Conservation (phyloP, 2,888 invertebrate species). For the Chaitophorus viminalis region DNA sequence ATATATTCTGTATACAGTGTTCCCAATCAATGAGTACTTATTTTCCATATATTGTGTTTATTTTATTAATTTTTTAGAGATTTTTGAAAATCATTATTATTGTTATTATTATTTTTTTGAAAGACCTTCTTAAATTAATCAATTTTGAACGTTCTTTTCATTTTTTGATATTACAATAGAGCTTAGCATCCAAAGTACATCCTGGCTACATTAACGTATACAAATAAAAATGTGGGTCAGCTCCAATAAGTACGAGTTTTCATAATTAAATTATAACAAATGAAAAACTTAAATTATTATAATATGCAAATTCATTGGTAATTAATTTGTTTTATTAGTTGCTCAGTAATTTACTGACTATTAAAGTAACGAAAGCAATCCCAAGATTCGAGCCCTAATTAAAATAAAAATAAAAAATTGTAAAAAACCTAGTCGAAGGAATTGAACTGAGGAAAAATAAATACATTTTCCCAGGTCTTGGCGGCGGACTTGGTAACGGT, state of each 20-base stretch:
- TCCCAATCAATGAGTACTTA: neutral
- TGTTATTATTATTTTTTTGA: neutral
- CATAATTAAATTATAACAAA: neutral
- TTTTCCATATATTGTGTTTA: neutral
- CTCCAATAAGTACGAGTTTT: neutral
- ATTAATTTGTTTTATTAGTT: slow-evolving; percentile 9
- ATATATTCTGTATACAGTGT: neutral
- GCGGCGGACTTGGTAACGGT: slow-evolving; percentile 11
- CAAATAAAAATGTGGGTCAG: neutral
- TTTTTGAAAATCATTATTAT: neutral
- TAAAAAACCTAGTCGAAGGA: neutral
- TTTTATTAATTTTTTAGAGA: too few species aligned
- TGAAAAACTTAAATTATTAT: neutral
- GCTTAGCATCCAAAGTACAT: neutral
- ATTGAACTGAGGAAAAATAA: slow-evolving; percentile 25
- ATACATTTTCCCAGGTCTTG: slow-evolving; percentile 31
- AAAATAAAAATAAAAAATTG: neutral
- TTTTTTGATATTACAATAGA: neutral
- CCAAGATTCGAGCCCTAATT: neutral
- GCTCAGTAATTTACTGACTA: neutral
- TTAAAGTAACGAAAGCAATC: neutral
- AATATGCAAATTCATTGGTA: neutral
- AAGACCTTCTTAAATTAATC: neutral
- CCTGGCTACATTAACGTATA: neutral
- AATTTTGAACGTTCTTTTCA: neutral